Conservation (phyloP, 2,888 invertebrate species). For the Oligia fasciuncula region DNA sequence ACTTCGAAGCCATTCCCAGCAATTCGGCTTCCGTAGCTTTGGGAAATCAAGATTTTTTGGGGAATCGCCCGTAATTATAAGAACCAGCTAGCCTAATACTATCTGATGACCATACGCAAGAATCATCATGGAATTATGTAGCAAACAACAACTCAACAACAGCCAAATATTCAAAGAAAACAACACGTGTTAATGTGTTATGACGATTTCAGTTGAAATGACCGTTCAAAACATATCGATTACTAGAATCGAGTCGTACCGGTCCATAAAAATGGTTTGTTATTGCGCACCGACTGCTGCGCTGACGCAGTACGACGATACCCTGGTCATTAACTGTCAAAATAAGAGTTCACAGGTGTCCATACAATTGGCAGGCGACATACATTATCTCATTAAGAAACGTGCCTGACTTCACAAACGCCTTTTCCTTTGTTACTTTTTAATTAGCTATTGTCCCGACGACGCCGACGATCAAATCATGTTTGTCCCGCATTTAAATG, state of each 20-base stretch:
- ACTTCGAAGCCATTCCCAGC: neutral
- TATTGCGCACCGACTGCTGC: conserved; percentile 26
- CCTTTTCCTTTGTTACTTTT: conserved; percentile 32
- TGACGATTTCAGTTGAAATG: conserved; percentile 47
- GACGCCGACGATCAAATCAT: conserved; percentile 4
- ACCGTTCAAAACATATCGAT: conserved; percentile 47
- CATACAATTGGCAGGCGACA: conserved; percentile 22
- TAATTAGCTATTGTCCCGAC: conserved; percentile 47
- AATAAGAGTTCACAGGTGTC: conserved; percentile 30
- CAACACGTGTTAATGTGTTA: conserved; percentile 22
- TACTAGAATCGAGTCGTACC: conserved; percentile 40
- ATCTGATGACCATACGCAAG: neutral
- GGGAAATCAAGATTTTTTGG: neutral
- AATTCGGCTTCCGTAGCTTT: neutral
- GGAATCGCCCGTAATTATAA: neutral
- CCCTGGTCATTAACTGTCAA: neutral
- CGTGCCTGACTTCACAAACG: conserved; percentile 29
- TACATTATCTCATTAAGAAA: conserved; percentile 26
- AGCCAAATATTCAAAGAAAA: conserved; percentile 45
- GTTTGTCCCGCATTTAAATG: conserved; percentile 42
- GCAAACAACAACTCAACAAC: conserved; percentile 17
- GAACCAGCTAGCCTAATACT: neutral
- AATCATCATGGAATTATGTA: conserved; percentile 21
- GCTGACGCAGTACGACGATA: conserved; percentile 16
- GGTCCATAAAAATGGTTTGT: conserved; percentile 16